phyloP scores from a whole-genome alignment of 2,888 invertebrate genomes.

The Drosophila cognata region DNA sequence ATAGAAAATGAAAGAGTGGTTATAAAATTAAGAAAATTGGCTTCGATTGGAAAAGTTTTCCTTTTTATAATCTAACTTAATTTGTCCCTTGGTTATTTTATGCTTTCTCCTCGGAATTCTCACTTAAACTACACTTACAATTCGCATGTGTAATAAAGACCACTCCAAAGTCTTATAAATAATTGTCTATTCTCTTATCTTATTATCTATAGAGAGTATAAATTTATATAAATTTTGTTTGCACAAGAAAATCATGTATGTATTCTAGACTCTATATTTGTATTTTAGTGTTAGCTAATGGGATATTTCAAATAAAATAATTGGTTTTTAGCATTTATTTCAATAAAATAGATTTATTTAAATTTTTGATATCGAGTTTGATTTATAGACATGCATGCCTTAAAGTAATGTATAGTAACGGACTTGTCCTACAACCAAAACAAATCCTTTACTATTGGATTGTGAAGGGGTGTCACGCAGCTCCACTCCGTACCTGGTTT shows the following conservation, averaged over 20 bases:
- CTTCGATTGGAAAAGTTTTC: not conserved
- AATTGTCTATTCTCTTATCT: not conserved
- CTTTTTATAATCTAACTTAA: constrained; percentile 45
- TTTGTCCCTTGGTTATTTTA: constrained; percentile 72
- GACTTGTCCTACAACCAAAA: not conserved
- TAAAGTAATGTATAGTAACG: not conserved
- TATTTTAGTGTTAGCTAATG: not conserved
- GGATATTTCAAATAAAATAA: not conserved
- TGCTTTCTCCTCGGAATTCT: constrained; percentile 73
- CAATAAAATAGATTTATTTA: not conserved
- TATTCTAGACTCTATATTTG: not conserved
- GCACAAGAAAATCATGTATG: not conserved
- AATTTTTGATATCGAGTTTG: not conserved
- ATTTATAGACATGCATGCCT: not conserved
- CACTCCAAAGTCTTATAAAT: not conserved
- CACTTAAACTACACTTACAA: not conserved
- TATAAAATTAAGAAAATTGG: not conserved
- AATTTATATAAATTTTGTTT: not conserved
- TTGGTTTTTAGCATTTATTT: not conserved
- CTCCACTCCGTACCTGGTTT: constrained; percentile 12
- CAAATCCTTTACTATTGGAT: not conserved
- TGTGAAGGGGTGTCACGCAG: constrained; percentile 1
- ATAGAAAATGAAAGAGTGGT: not conserved
- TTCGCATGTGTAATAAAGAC: not conserved
- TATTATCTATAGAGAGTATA: not conserved